A percentile compares a stretch with the other conserved stretches of the same genome.
Evolutionary conservation across 2,797 vertebrate genomes (phyloP).

Genomic region (Brotula barbata): DNA sequence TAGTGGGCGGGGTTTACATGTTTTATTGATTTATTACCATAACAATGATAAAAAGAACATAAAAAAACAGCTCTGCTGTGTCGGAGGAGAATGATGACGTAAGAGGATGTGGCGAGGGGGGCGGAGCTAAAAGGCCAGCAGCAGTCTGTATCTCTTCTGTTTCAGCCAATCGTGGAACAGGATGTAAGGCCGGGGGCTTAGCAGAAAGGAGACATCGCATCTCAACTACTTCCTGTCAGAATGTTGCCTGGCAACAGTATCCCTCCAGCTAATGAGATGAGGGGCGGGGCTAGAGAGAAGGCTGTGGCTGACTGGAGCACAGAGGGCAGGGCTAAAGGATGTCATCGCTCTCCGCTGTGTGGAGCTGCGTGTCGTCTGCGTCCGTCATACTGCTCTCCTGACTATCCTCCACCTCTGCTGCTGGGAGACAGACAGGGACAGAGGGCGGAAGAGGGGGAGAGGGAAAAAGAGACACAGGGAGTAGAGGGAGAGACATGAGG

Average conservation of each 20-base stretch:
- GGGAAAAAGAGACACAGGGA: no score
- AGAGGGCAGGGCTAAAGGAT: constrained; percentile 82
- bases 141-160: constrained; percentile 59
- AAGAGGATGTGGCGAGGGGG: constrained; percentile 2
- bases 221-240: constrained; percentile 16
- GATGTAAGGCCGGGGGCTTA: background rate
- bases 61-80: constrained; percentile 62
- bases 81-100: constrained; percentile 43
- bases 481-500: no score
- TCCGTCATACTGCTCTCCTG: constrained; percentile 97
- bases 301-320: constrained; percentile 33
- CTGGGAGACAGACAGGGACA: constrained; percentile 28
- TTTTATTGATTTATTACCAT: constrained; percentile 69
- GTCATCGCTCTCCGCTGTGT: constrained; percentile 95
- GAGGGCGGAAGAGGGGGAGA: no score
- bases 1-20: constrained; percentile 35
- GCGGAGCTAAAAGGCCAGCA: constrained; percentile 45
- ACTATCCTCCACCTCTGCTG: constrained; percentile 85
- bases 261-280: constrained; percentile 22
- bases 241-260: constrained; percentile 48
- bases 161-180: constrained; percentile 47
- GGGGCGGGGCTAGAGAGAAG: constrained; percentile 20
- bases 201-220: background rate
- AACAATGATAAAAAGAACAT: constrained; percentile 70
- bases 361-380: constrained; percentile 94